phyloP scores from a whole-genome alignment of 2,797 vertebrate genomes.

The Cuniculus paca region DNA sequence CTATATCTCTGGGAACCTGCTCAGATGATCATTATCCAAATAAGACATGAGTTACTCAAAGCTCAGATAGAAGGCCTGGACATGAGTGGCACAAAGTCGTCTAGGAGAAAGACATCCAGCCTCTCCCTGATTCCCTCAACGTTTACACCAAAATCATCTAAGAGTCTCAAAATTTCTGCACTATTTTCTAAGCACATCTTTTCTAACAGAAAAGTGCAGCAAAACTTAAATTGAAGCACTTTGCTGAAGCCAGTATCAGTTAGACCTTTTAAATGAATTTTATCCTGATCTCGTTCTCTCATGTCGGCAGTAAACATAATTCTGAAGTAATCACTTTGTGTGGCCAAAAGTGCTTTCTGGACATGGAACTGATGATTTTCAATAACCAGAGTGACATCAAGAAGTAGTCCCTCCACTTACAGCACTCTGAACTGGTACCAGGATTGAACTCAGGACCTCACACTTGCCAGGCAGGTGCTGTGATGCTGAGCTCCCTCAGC shows the following conservation, averaged over 20 bases:
- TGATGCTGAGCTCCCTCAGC: too few relatives aligned
- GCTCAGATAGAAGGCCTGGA: slow-evolving; percentile 96
- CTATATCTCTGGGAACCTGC: slow-evolving; percentile 98
- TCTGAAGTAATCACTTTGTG: slow-evolving; percentile 99
- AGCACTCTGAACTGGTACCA: slow-evolving; percentile 98
- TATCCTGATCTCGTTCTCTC: slow-evolving; percentile 99
- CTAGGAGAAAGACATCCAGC: slow-evolving; percentile 96
- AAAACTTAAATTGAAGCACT: slow-evolving; percentile 99
- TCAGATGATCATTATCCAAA: slow-evolving; percentile 97
- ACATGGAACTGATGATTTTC: slow-evolving; percentile 99
- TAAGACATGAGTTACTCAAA: slow-evolving; percentile 98
- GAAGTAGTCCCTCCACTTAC: slow-evolving; percentile 98
- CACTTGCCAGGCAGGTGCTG: too few relatives aligned
- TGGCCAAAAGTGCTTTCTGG: slow-evolving; percentile 99
- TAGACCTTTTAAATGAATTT: slow-evolving; percentile 99
- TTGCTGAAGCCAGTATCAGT: slow-evolving; percentile 98
- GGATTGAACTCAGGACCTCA: too few relatives aligned
- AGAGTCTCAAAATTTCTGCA: slow-evolving; percentile 98
- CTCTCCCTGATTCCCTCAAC: slow-evolving; percentile 99
- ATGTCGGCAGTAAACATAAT: slow-evolving; percentile 99
- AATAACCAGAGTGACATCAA: slow-evolving; percentile 96
- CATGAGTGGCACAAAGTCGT: slow-evolving; percentile 99
- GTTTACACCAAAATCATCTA: slow-evolving; percentile 99
- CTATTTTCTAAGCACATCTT: slow-evolving; percentile 99
- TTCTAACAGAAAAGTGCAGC: slow-evolving; percentile 98